Evolutionary conservation across 2,888 invertebrate species (phyloP).

Genomic region (Eulithis prunata): DNA sequence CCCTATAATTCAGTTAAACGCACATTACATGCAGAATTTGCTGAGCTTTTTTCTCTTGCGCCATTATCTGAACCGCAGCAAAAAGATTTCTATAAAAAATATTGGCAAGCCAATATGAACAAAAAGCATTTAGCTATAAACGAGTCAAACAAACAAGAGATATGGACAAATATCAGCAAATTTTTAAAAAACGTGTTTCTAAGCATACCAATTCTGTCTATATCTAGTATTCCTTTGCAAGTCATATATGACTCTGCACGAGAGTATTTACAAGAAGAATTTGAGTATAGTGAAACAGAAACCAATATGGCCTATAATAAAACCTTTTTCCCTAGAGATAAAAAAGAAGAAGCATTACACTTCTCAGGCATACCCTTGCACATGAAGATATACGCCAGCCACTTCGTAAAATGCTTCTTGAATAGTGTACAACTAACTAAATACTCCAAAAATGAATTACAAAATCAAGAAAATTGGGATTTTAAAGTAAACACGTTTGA

Average conservation of each 20-base stretch:
- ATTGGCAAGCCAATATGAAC: conserved; percentile 6
- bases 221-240: not conserved
- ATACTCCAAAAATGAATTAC: not conserved
- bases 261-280: conserved; percentile 1
- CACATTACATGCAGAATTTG: not conserved
- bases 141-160: not conserved
- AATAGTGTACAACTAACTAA: not conserved
- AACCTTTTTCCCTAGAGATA: not conserved
- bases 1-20: not conserved
- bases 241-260: conserved; percentile 2
- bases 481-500: not conserved
- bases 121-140: not conserved
- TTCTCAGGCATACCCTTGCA: conserved; percentile 5
- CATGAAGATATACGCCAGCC: not conserved
- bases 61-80: not conserved
- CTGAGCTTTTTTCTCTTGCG: not conserved
- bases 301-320: not conserved
- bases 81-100: not conserved
- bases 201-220: not conserved
- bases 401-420: not conserved
- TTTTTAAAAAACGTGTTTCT: not conserved
- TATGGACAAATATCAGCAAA: not conserved
- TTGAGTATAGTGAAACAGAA: not conserved
- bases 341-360: not conserved
- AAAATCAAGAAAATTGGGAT: not conserved